phyloP scores from a whole-genome alignment of 1,140 invertebrate species.

The Aphelenchoides avenae region DNA sequence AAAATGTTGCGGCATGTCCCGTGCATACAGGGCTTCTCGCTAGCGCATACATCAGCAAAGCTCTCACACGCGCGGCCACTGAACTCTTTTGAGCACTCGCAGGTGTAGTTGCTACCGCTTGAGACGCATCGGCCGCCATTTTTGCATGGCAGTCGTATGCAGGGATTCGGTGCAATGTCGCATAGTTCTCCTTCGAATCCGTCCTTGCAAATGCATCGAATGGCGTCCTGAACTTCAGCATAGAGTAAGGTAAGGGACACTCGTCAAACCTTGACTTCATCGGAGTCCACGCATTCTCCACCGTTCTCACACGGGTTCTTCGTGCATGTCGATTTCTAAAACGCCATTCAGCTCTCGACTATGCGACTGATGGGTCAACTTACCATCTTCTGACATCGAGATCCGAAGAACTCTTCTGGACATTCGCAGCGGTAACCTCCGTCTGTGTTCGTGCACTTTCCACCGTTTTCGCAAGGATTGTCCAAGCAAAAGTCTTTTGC shows the following conservation, averaged over 20 bases:
- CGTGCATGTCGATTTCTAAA: slow-evolving; percentile 25
- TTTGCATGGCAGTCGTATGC: slow-evolving; percentile 25
- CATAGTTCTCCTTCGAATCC: slow-evolving; percentile 35
- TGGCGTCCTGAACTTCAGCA: slow-evolving; percentile 11
- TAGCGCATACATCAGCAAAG: slow-evolving; percentile 22
- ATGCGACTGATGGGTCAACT: not conserved
- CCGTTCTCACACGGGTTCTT: slow-evolving; percentile 40
- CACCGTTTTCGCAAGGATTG: slow-evolving; percentile 27
- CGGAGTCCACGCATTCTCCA: slow-evolving; percentile 27
- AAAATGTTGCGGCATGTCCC: slow-evolving; percentile 34
- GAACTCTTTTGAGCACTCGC: slow-evolving; percentile 28
- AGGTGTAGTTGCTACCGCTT: not conserved
- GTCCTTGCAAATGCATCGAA: slow-evolving; percentile 24
- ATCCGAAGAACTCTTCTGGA: slow-evolving; percentile 4
- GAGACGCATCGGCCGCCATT: slow-evolving; percentile 38
- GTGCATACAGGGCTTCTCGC: slow-evolving; percentile 11
- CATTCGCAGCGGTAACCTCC: slow-evolving; percentile 5
- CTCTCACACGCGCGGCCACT: slow-evolving; percentile 22
- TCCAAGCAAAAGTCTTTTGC: slow-evolving; percentile 19
- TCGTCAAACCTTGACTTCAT: slow-evolving; percentile 9
- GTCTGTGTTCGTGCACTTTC: slow-evolving; percentile 3
- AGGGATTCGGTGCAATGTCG: slow-evolving; percentile 22
- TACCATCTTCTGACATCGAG: slow-evolving; percentile 14
- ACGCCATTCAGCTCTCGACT: slow-evolving; percentile 8
- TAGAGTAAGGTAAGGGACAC: slow-evolving; percentile 7